Conservation (phyloP, 2,113 vertebrate genomes). For the Lepus timidus region DNA sequence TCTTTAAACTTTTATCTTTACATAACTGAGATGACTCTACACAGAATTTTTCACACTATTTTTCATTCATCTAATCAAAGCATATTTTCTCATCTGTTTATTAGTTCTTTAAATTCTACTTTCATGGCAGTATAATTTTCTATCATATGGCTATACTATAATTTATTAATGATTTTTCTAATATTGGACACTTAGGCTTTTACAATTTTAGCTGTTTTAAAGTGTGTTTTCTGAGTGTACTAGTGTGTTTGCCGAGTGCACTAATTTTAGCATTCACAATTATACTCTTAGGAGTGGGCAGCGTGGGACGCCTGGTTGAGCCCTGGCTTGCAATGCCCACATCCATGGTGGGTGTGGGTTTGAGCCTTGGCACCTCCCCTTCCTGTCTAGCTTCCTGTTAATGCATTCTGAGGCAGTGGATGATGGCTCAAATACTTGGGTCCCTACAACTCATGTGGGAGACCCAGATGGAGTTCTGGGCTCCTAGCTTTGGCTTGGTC, state of each 20-base stretch:
- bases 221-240: too few relatives aligned
- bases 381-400: too few relatives aligned
- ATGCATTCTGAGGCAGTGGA: too few relatives aligned
- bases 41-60: neutral
- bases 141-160: neutral
- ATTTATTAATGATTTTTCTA: slow-evolving; percentile 45
- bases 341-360: too few relatives aligned
- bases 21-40: neutral
- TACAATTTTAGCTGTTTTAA: neutral
- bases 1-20: neutral
- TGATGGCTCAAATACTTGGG: too few relatives aligned
- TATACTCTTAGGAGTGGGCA: neutral
- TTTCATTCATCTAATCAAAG: slow-evolving; percentile 14
- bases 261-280: slow-evolving; percentile 29
- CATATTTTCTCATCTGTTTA: neutral
- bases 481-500: too few relatives aligned
- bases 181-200: neutral
- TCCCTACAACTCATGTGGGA: too few relatives aligned
- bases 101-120: slow-evolving; percentile 48
- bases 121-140: slow-evolving; percentile 33
- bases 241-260: neutral
- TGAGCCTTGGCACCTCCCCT: too few relatives aligned
- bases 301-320: too few relatives aligned
- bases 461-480: too few relatives aligned
- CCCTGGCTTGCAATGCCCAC: too few relatives aligned